These are phyloP conservation scores for Anser brachyrhynchus DNA, from an alignment of 2,113 vertebrate genomes.

Conservation along the genomic window DNA sequence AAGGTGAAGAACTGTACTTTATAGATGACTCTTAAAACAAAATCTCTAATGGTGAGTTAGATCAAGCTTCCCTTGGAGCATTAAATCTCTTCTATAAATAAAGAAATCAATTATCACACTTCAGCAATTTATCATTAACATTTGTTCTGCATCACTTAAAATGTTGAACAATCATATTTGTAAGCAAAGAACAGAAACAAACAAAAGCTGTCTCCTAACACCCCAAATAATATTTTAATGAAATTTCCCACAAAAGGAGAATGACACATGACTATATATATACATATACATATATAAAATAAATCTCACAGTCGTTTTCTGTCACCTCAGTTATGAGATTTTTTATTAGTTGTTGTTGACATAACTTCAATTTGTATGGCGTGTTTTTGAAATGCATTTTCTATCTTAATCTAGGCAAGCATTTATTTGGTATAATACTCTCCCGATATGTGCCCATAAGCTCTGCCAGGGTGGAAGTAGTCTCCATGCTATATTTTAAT, in stretches of 20 bases:
- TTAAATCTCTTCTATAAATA: conserved; percentile 68
- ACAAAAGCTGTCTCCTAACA: conserved; percentile 34
- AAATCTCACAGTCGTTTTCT: conserved; percentile 7
- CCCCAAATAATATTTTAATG: conserved; percentile 48
- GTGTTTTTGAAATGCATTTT: not conserved
- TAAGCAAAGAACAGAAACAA: conserved; percentile 50
- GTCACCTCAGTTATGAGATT: not conserved
- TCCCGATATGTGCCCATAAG: not conserved
- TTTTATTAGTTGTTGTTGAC: not conserved
- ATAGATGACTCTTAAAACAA: not conserved
- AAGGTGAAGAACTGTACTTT: conserved; percentile 37
- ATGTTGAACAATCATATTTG: conserved; percentile 35
- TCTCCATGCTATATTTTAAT: not conserved
- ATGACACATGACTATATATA: too few relatives aligned
- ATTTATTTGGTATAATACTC: not conserved
- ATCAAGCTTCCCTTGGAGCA: conserved; percentile 21
- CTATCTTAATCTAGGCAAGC: not conserved
- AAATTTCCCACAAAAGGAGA: conserved; percentile 27
- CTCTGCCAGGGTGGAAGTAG: not conserved
- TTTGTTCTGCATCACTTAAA: conserved; percentile 55
- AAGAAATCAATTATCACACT: conserved; percentile 69
- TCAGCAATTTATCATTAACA: conserved; percentile 63
- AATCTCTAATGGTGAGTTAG: conserved; percentile 41
- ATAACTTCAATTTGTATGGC: not conserved
- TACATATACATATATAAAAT: not conserved